Percentiles rank a stretch among this genome's conserved stretches.
Evolutionary conservation across 2,113 vertebrate species (phyloP).

Genomic region (Clarias gariepinus): DNA sequence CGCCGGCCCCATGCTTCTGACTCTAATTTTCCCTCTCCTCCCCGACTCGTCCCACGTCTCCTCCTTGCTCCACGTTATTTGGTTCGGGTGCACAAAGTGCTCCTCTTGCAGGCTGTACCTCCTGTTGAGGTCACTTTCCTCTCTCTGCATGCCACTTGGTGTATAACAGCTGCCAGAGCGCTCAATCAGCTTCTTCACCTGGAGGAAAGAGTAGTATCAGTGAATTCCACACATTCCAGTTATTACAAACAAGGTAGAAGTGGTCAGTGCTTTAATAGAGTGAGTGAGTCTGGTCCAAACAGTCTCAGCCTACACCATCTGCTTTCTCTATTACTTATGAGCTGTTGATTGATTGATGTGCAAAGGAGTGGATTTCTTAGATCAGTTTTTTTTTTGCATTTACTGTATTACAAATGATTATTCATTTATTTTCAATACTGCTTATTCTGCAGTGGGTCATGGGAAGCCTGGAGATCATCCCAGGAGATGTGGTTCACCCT

Average conservation of each 20-base stretch:
- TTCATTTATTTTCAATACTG: no score
- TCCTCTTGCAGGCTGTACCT: constrained; percentile 47
- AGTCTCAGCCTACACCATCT: background rate
- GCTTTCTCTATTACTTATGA: background rate
- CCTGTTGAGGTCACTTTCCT: constrained; percentile 50
- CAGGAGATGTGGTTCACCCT: no score
- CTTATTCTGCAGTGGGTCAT: no score
- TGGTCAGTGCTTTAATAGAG: background rate
- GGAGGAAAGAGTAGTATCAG: background rate
- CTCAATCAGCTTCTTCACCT: constrained; percentile 68
- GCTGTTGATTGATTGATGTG: background rate
- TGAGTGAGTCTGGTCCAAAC: background rate
- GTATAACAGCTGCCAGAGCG: constrained; percentile 54
- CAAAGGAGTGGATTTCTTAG: background rate
- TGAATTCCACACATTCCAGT: constrained; percentile 8
- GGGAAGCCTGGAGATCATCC: no score
- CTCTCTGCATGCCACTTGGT: constrained; percentile 52
- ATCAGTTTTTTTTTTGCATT: background rate
- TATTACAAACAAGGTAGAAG: background rate
- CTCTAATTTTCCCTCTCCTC: constrained; percentile 19
- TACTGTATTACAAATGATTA: no score
- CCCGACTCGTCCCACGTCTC: constrained; percentile 20
- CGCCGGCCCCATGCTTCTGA: background rate
- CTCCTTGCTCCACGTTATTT: constrained; percentile 9
- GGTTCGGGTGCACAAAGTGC: constrained; percentile 40